A percentile compares a stretch with the other conserved stretches of the same genome.
Conservation (phyloP, 2,888 invertebrate genomes). For the Ochropacha duplaris region DNA sequence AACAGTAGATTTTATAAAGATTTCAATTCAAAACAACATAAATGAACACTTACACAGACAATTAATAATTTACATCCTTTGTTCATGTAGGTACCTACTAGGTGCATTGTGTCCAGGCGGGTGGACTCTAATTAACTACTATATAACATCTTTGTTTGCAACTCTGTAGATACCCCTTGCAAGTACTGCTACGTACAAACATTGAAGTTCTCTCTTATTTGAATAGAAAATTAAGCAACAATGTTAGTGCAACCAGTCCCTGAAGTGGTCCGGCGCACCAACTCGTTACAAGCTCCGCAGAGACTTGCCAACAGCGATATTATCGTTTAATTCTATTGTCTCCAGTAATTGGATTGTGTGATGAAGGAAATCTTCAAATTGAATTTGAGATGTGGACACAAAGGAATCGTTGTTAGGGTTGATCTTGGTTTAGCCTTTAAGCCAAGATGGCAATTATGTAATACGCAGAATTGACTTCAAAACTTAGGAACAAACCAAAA, state of each 20-base stretch:
- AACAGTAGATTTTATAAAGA: background rate
- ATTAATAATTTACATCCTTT: background rate
- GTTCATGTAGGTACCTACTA: background rate
- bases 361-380: constrained; percentile 39
- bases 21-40: background rate
- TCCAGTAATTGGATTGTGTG: constrained; percentile 45
- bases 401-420: background rate
- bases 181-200: background rate
- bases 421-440: background rate
- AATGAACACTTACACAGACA: background rate
- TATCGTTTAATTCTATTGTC: constrained; percentile 52
- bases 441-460: background rate
- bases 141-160: background rate
- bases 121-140: background rate
- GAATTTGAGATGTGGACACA: constrained; percentile 18
- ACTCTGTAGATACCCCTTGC: background rate
- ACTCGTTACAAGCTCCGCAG: constrained; percentile 51
- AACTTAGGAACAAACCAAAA: background rate
- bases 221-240: constrained; percentile 51
- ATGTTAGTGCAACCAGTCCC: constrained; percentile 34
- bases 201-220: constrained; percentile 30
- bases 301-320: constrained; percentile 49
- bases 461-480: background rate
- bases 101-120: background rate
- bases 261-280: constrained; percentile 21